A percentile compares a stretch with the other conserved stretches of the same genome.
Evolutionary conservation across 2,113 vertebrate species (phyloP).

Genomic region (Carassius gibelio): DNA sequence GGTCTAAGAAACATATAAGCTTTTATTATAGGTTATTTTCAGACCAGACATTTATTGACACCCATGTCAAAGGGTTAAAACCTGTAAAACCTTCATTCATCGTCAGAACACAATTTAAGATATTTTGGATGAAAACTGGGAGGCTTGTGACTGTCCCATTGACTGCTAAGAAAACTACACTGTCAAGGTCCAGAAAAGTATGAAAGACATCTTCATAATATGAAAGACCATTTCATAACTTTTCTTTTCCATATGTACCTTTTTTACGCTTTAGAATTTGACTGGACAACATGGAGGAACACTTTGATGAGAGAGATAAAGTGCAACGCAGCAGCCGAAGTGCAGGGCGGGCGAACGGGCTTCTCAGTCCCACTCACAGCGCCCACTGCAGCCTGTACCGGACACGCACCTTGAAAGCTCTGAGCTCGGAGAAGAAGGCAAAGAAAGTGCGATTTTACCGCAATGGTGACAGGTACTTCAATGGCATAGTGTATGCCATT

Average conservation of each 20-base stretch:
- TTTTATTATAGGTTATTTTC: constrained; percentile 76
- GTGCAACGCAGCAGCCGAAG: constrained; percentile 85
- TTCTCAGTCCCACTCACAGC: constrained; percentile 94
- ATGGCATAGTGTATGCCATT: constrained; percentile 95
- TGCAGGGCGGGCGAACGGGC: constrained; percentile 84
- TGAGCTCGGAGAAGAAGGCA: constrained; percentile 93
- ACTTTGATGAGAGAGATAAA: constrained; percentile 95
- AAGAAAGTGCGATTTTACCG: constrained; percentile 98
- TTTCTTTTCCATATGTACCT: background rate
- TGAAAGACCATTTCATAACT: background rate
- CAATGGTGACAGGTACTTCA: constrained; percentile 96
- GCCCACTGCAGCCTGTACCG: constrained; percentile 97
- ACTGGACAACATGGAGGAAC: constrained; percentile 87
- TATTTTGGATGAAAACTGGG: too few species aligned
- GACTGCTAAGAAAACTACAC: too few species aligned
- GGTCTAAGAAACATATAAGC: constrained; percentile 63
- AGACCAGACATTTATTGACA: constrained; percentile 48
- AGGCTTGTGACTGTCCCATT: too few species aligned
- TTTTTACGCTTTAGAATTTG: background rate
- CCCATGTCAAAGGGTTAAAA: background rate
- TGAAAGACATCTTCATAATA: too few species aligned
- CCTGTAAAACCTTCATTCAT: too few species aligned
- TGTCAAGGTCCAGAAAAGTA: too few species aligned
- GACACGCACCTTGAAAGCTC: constrained; percentile 92
- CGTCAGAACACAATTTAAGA: too few species aligned